phyloP scores from a whole-genome alignment of 2,113 vertebrate species.

The Saccopteryx leptura region DNA sequence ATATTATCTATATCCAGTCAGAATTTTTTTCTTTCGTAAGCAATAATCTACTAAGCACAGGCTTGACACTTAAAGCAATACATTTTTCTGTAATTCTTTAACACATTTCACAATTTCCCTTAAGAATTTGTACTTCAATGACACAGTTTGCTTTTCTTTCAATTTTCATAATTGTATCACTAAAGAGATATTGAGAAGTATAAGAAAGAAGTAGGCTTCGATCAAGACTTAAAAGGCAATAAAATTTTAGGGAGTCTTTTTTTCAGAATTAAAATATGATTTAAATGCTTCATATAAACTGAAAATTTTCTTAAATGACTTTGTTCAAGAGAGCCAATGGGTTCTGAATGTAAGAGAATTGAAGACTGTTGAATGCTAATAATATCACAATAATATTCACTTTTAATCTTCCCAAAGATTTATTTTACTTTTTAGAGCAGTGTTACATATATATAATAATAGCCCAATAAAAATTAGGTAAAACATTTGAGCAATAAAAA shows the following conservation, averaged over 20 bases:
- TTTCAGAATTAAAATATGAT: neutral
- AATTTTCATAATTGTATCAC: neutral
- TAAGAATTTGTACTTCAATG: neutral
- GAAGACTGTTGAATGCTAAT: neutral
- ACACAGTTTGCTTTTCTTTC: neutral
- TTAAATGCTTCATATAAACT: neutral
- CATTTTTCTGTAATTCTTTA: neutral
- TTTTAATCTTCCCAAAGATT: neutral
- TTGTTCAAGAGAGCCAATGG: neutral
- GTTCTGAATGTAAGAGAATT: neutral
- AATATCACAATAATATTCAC: neutral
- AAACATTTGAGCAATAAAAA: conserved; percentile 1
- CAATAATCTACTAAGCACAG: neutral
- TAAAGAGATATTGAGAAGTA: conserved; percentile 15
- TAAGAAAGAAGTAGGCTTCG: neutral
- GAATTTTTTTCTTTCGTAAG: neutral
- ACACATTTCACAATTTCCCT: neutral
- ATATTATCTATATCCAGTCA: neutral
- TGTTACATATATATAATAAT: neutral
- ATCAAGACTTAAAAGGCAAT: neutral
- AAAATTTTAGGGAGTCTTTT: neutral
- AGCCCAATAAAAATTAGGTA: neutral
- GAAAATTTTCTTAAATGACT: neutral
- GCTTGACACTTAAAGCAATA: neutral
- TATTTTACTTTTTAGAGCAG: conserved; percentile 2